Evolutionary conservation across 2,888 invertebrate species (phyloP), one percentile per base, ranked within the genome.

Genomic region (Caenorhabditis auriculariae): DNA sequence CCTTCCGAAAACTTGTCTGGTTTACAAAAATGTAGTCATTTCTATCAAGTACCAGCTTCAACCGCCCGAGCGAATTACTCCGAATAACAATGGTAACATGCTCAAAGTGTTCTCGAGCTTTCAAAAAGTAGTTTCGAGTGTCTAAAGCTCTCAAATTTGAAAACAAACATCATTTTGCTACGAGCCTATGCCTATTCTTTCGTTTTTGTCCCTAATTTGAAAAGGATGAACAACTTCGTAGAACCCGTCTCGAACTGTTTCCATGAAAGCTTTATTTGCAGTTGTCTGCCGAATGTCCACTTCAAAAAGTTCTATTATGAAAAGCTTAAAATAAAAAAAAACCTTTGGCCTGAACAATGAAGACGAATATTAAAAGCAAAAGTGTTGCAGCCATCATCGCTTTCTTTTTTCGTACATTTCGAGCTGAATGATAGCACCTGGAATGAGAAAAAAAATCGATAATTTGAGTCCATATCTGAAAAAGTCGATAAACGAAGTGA

Each of bases 191-290:
- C 81, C 81, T 28, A 81, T 77, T 29, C 81, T 65, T 39, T 77
- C 79, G 53, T 74, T 72, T 44, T 82, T 80, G 48, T 82, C 82
- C 9, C 82, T 75, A 21, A 84, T 73, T 72, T 83, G 84, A 59
- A 83, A 82, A 1, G 84, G 84, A 69, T 83, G 82, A 35, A 84
- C 82, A 44, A 84, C 76, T 60, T 83, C 82, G 67, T 81, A 82
- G 7, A 82, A 81, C 24, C 75, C 76, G 39, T 80, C 76, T 12
- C 81, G 81, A 44, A 82, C 77, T 35, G 74, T 72, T 44, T 77
- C 73, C 53, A 82, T 74, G 61, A 83, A 76, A 39, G 78, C 80
- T 47, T 79, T 80, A 70, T 83, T 83, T 47, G 72, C 64, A 1
- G 66, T 56, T n/a, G 76, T 68, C 54, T 79, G 72, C 0, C 74